These are phyloP conservation scores for Catharus ustulatus DNA, from an alignment of 2,797 vertebrate species.

Conservation along the genomic window DNA sequence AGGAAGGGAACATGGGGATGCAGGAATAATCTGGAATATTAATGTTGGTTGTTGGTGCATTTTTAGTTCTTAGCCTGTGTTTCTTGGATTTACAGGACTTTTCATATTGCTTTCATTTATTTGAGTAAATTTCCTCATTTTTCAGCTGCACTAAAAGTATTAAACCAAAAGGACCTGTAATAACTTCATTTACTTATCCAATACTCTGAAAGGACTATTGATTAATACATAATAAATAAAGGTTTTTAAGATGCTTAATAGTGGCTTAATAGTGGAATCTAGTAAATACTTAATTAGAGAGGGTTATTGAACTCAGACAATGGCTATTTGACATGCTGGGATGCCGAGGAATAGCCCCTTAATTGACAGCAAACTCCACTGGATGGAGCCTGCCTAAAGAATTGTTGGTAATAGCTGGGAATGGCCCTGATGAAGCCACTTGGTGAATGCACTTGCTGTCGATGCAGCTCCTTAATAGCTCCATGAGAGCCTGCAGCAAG, in stretches of 20 bases:
- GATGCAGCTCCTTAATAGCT: not conserved
- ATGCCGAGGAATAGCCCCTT: slow-evolving; percentile 28
- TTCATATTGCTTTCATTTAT: not conserved
- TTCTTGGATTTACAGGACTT: not conserved
- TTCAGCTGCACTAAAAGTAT: not conserved
- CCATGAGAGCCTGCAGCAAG: rapidly evolving
- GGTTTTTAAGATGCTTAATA: slow-evolving; percentile 59
- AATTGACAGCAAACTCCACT: slow-evolving; percentile 26
- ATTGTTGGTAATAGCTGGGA: not conserved
- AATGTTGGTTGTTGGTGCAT: not conserved
- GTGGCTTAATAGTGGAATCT: slow-evolving; percentile 58
- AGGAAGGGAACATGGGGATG: not conserved
- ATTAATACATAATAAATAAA: slow-evolving; percentile 68
- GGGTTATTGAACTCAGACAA: slow-evolving; percentile 52
- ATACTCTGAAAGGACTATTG: slow-evolving; percentile 46
- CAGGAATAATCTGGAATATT: not conserved
- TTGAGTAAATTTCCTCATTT: not conserved
- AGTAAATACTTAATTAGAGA: slow-evolving; percentile 69
- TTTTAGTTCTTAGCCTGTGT: not conserved
- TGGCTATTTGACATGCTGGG: slow-evolving; percentile 42
- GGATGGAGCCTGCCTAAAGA: not conserved
- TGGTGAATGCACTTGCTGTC: not conserved
- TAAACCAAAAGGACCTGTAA: not conserved
- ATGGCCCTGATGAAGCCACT: not conserved
- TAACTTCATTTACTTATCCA: slow-evolving; percentile 41